Evolutionary conservation across 2,113 vertebrate species (phyloP).

Genomic region (Irena cyanogastra): DNA sequence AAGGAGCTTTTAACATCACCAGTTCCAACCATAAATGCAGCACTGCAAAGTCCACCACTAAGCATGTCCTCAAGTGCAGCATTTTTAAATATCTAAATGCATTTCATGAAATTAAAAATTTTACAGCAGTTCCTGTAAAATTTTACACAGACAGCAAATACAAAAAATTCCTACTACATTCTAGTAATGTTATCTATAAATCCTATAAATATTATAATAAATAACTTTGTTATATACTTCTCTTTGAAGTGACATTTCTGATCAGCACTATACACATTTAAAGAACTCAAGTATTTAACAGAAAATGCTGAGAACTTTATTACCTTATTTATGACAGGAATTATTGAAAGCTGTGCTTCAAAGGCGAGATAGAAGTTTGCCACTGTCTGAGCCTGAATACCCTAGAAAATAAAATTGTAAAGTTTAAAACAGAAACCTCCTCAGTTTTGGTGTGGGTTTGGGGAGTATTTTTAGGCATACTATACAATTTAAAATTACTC

Average conservation of each 20-base stretch:
- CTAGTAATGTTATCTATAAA: neutral
- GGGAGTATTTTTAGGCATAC: neutral
- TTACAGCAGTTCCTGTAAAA: neutral
- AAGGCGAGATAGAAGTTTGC: constrained; percentile 98
- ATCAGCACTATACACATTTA: neutral
- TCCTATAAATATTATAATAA: neutral
- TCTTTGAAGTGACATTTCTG: neutral
- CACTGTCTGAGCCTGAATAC: constrained; percentile 95
- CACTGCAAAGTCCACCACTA: neutral
- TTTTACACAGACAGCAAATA: neutral
- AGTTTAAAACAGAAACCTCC: neutral
- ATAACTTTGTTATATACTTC: neutral
- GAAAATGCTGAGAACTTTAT: neutral
- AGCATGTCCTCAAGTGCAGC: neutral
- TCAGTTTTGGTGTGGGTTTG: neutral
- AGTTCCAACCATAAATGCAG: neutral
- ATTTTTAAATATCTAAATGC: neutral
- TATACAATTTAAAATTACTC: neutral
- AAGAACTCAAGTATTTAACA: neutral
- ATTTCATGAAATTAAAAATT: neutral
- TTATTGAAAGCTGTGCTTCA: constrained; percentile 90
- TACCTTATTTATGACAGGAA: constrained; percentile 98
- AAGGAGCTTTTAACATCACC: neutral
- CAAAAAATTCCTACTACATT: neutral
- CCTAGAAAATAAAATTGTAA: constrained; percentile 72